Evolutionary conservation across 2,113 vertebrate genomes (phyloP).

Genomic region (Solea solea): DNA sequence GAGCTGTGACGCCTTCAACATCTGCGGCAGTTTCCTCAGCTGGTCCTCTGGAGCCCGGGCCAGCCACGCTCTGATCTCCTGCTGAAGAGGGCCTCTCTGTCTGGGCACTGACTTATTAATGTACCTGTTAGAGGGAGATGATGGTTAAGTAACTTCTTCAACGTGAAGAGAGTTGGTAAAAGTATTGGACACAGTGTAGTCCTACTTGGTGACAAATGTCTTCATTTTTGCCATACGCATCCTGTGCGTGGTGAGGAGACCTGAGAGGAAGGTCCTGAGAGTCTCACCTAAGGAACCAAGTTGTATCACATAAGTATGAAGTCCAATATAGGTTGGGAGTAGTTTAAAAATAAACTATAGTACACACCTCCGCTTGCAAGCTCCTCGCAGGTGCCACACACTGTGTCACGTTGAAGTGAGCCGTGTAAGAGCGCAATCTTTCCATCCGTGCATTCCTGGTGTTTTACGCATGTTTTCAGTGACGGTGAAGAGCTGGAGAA

Average conservation of each 20-base stretch:
- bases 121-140: slow-evolving; percentile 1
- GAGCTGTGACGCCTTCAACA: slow-evolving; percentile 34
- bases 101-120: neutral
- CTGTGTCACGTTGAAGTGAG: slow-evolving; percentile 37
- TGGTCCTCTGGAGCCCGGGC: slow-evolving; percentile 1
- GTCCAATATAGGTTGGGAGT: neutral
- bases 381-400: slow-evolving; percentile 72
- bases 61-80: slow-evolving; percentile 55
- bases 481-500: slow-evolving; percentile 70
- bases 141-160: neutral
- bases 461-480: slow-evolving; percentile 56
- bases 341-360: no score
- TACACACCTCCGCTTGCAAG: slow-evolving; percentile 54
- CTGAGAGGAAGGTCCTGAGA: slow-evolving; percentile 35
- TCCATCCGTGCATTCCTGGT: slow-evolving; percentile 56
- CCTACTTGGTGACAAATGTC: slow-evolving; percentile 47
- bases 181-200: neutral
- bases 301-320: neutral
- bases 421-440: slow-evolving; percentile 45
- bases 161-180: neutral
- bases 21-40: slow-evolving; percentile 42
- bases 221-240: slow-evolving; percentile 42
- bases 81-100: slow-evolving; percentile 20
- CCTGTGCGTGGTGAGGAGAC: slow-evolving; percentile 44
- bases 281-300: slow-evolving; percentile 39